Percentiles rank a stretch among this genome's conserved stretches.
Evolutionary conservation across 30 jellyfish, hydroid and myxozoan genomes (phyloP).

Genomic region (Haliclystus octoradiatus): DNA sequence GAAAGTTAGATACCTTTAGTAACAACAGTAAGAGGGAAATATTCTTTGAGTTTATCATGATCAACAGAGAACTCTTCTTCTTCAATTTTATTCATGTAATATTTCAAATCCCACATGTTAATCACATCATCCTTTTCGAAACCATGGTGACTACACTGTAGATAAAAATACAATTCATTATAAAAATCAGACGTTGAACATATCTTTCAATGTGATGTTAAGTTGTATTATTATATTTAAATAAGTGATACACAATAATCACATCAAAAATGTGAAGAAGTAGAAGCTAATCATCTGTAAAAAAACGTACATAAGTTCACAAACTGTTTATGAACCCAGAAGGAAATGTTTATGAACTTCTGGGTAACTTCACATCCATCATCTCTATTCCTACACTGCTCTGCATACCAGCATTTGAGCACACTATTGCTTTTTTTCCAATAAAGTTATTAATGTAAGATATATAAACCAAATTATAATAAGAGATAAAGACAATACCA

Average conservation of each 20-base stretch:
- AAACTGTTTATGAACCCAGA: too few species aligned
- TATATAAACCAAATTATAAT: too few species aligned
- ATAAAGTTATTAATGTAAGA: too few species aligned
- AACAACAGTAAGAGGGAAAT: slow-evolving; percentile 62
- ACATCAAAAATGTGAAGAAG: neutral
- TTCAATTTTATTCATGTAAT: slow-evolving; percentile 72
- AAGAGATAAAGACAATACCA: too few species aligned
- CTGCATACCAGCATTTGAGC: too few species aligned
- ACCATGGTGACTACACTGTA: slow-evolving; percentile 37
- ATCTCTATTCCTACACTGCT: too few species aligned
- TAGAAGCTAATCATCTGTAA: neutral
- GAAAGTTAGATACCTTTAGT: slow-evolving; percentile 67
- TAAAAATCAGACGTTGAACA: neutral
- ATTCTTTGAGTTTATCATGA: slow-evolving; percentile 70
- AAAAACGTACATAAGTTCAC: too few species aligned
- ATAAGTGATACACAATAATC: too few species aligned
- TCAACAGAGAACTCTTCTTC: slow-evolving; percentile 66
- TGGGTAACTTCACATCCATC: too few species aligned
- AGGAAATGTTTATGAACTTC: too few species aligned
- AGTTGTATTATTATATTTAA: neutral
- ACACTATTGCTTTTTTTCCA: too few species aligned
- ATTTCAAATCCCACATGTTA: slow-evolving; percentile 76
- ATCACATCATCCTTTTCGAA: slow-evolving; percentile 50
- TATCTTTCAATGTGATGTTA: too few species aligned
- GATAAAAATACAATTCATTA: neutral